These are phyloP conservation scores for Desmodus rotundus DNA, from an alignment of 2,113 vertebrate species.

Conservation along the genomic window DNA sequence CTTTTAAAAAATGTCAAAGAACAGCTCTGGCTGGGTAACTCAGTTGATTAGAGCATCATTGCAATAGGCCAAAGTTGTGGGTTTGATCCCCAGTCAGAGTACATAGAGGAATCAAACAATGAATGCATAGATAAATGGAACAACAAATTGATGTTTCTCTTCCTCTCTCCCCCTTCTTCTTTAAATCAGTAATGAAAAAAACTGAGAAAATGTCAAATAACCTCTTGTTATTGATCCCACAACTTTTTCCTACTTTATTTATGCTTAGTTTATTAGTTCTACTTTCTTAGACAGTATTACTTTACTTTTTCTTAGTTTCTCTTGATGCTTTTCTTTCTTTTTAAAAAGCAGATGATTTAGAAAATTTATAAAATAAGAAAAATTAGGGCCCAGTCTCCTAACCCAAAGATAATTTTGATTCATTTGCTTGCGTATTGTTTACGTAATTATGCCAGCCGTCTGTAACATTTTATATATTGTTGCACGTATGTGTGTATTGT, in stretches of 20 bases:
- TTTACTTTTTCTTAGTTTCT: constrained; percentile 15
- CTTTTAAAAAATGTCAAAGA: background rate
- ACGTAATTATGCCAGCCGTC: background rate
- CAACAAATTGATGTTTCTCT: too few relatives aligned
- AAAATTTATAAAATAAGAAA: constrained; percentile 30
- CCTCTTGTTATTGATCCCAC: background rate
- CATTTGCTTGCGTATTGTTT: background rate
- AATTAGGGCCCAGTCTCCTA: background rate
- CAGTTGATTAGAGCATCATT: too few relatives aligned
- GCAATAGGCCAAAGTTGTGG: too few relatives aligned
- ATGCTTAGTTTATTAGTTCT: background rate
- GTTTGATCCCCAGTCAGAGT: too few relatives aligned
- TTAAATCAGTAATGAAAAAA: too few relatives aligned
- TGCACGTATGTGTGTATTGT: background rate
- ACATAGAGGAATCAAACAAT: too few relatives aligned
- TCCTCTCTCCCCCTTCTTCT: too few relatives aligned
- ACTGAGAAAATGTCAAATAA: background rate
- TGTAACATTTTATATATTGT: background rate
- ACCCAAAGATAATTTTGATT: background rate
- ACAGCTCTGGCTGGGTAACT: too few relatives aligned
- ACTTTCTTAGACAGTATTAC: too few relatives aligned
- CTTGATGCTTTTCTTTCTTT: background rate
- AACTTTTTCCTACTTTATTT: background rate
- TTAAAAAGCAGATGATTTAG: background rate
- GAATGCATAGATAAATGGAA: too few relatives aligned